Base-by-base conservation (phyloP, 1,140 invertebrate species). In the Archegozetes longisetosus region DNA sequence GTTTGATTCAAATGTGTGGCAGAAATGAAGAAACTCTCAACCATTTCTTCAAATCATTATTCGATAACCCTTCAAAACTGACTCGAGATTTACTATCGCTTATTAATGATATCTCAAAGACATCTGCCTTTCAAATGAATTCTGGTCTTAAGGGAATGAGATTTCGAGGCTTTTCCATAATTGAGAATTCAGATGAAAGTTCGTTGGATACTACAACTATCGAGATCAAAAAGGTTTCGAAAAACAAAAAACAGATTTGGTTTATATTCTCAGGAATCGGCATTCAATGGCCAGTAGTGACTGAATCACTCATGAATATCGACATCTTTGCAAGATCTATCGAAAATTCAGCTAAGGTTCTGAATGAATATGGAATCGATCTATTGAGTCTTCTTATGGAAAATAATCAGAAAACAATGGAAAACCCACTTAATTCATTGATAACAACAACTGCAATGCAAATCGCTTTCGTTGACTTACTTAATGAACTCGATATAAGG, bases 251-350 rank as follows among this genome's bases (percentile, higher is more conserved):
- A 25, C 90, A 90, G 1, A 73, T 97, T 24, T 97, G 90, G 86
- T 95, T 81, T 71, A 77, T 97, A 32, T 98, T 93, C 73, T 86
- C 90, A 52, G 94, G 93, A 29, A 97, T 97, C 91, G 94, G 93
- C 13, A 83, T 84, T 40, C 93, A 98, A 74, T 98, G 92, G 92
- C 76, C 82, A 50, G 88, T 87, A 61, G 97, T 97, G 92, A 90
- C 81, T 4, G 81, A 82, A 68, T 78, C 84, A 24, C 74, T 98
- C 40, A 82, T 96, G 77, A 68, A 76, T 46, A 75, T 98, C 40
- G 82, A 88, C 51, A 9, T 24, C 12, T 24, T 63, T 24, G 3
- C 6, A 13, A 3, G n/a, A 9, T 3, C 4, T 22, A 47, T 61
- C 24, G 1, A 28, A 1, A 28, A n/a, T 4, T 40, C 24, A 9